A percentile compares a stretch with the other conserved stretches of the same genome.
These are phyloP conservation scores for Diploptera punctata DNA, from an alignment of 2,888 invertebrate species.

Conservation along the genomic window DNA sequence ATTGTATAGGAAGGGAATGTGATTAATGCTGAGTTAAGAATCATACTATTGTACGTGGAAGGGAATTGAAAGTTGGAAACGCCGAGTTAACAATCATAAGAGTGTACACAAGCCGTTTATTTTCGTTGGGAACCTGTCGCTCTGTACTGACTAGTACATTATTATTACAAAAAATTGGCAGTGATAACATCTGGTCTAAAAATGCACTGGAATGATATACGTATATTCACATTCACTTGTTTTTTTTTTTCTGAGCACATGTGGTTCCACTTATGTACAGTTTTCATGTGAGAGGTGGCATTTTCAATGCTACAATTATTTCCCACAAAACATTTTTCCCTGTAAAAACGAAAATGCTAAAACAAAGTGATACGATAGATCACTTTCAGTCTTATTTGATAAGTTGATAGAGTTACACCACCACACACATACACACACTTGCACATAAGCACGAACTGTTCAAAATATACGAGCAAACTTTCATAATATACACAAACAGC, in stretches of 20 bases:
- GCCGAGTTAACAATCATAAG: too few relatives aligned
- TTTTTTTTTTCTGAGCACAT: not conserved
- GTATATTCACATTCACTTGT: constrained; percentile 29
- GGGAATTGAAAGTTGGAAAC: too few relatives aligned
- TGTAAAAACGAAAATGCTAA: constrained; percentile 13
- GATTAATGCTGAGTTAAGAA: too few relatives aligned
- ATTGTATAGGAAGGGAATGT: too few relatives aligned
- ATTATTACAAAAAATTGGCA: constrained; percentile 38
- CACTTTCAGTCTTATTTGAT: constrained; percentile 34
- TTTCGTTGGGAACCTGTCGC: constrained; percentile 17
- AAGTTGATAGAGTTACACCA: constrained; percentile 4
- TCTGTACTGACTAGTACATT: constrained; percentile 40
- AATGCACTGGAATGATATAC: constrained; percentile 40
- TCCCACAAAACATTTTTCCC: not conserved
- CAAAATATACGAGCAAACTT: not conserved
- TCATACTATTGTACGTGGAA: too few relatives aligned
- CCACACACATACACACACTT: not conserved
- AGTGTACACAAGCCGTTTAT: not conserved
- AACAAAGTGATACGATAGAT: not conserved
- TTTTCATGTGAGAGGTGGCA: constrained; percentile 11
- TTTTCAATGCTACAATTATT: constrained; percentile 28
- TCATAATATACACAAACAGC: not conserved
- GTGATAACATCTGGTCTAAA: constrained; percentile 38
- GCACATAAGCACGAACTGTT: not conserved
- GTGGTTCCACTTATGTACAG: constrained; percentile 25